phyloP scores from a whole-genome alignment of 2,888 invertebrate species.

The Selenia dentaria region DNA sequence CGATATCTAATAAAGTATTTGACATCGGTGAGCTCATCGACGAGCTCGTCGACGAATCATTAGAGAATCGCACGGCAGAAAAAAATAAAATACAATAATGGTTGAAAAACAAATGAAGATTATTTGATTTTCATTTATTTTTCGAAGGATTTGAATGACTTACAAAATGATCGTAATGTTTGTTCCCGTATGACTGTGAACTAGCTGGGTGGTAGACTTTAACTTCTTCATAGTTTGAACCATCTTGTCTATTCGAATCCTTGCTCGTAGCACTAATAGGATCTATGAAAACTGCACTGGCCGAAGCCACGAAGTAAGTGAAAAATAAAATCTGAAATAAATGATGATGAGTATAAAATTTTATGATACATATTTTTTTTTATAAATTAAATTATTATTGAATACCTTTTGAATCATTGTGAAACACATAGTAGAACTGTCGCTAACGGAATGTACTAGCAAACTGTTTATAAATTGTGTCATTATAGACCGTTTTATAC shows the following conservation, averaged over 20 bases:
- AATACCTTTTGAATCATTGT: slow-evolving; percentile 67
- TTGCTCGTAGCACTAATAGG: slow-evolving; percentile 36
- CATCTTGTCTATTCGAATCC: slow-evolving; percentile 5
- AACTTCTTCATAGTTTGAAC: slow-evolving; percentile 59
- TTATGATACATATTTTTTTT: too few species aligned
- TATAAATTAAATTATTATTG: background rate
- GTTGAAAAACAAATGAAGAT: too few species aligned
- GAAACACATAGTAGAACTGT: slow-evolving; percentile 61
- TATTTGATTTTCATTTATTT: too few species aligned
- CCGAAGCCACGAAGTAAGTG: slow-evolving; percentile 52
- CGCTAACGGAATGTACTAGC: slow-evolving; percentile 62
- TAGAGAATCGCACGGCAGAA: too few species aligned
- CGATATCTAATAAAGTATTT: too few species aligned
- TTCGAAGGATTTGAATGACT: too few species aligned
- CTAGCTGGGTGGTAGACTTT: slow-evolving; percentile 63
- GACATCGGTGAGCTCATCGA: too few species aligned
- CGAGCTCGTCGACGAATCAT: too few species aligned
- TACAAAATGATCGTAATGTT: slow-evolving; percentile 59
- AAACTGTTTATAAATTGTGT: slow-evolving; percentile 67
- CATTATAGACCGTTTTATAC: slow-evolving; percentile 74
- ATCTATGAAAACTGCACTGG: slow-evolving; percentile 59
- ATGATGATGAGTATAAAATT: background rate
- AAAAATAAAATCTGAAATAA: slow-evolving; percentile 63
- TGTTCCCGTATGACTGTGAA: slow-evolving; percentile 47
- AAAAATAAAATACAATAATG: too few species aligned